Percentiles rank a stretch among this genome's conserved stretches.
phyloP scores from a whole-genome alignment of 2,113 vertebrate genomes.

The Myrmecobius fasciatus region DNA sequence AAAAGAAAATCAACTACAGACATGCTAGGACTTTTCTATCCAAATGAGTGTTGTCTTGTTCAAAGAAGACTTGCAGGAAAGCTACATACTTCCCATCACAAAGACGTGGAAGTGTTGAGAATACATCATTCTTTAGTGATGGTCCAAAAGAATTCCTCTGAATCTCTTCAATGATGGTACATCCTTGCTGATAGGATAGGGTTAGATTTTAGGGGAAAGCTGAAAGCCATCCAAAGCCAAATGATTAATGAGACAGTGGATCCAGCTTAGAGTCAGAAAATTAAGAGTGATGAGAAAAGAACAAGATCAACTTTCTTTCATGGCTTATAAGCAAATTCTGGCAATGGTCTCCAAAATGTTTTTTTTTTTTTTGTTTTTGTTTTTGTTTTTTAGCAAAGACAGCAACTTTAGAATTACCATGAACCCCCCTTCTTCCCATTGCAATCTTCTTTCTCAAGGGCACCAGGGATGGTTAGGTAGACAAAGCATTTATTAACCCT shows the following conservation, averaged over 20 bases:
- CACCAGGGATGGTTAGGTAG: neutral
- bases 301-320: neutral
- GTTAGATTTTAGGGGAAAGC: neutral
- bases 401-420: neutral
- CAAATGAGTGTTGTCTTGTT: neutral
- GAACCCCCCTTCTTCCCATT: neutral
- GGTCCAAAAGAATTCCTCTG: neutral
- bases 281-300: neutral
- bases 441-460: neutral
- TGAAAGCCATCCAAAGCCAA: neutral
- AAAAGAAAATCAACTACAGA: neutral
- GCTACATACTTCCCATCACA: neutral
- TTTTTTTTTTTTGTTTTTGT: too few relatives aligned
- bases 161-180: neutral
- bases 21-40: neutral
- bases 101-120: neutral
- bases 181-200: neutral
- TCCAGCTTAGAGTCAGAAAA: neutral
- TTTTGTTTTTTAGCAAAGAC: neutral
- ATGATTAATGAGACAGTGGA: neutral
- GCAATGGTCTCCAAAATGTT: neutral
- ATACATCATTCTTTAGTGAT: neutral
- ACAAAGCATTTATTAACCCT: neutral
- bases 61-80: neutral
- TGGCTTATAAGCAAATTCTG: neutral